Evolutionary conservation across 2,113 vertebrate genomes (phyloP), one percentile per base, ranked within the genome.

Genomic region (Microcebus jonahi): DNA sequence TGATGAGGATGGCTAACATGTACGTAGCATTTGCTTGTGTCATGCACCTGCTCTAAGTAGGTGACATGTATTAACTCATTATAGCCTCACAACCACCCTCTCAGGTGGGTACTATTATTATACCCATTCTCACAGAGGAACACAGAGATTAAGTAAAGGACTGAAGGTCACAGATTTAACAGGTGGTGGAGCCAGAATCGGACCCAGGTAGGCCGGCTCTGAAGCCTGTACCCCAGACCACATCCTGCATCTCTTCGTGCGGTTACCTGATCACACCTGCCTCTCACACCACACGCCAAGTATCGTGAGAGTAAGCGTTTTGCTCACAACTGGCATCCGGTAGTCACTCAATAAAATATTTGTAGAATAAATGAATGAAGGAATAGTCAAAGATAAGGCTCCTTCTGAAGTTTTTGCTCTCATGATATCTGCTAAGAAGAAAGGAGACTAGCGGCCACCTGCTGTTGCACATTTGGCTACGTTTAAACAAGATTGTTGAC

Each of bases 21-120:
- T 18, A 53, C 0, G 2, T 13, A 71, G 39, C 48, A 27, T 59
- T 42, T 67, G 21, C 39, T 21, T 23, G 27, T 12, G 1, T 42
- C 29, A 25, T 39, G 81, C 8, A 13, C 59, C 27, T 63, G 29
- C 4, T 59, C 27, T 13, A 48, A 65, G 48, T 50, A 42, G 10
- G 57, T 88, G 7, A 34, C 8, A 29, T 7, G 31, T 50, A 53
- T 34, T 55, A 50, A 67, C 48, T 75, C 55, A n/a, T 34, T 45
- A 18, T 27, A 53, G 15, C 53, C 14, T 45, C 25, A 68, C 29
- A 81, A 5, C 21, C 20, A 13, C 11, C 29, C 36, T 75, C 14
- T 7, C 8, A 80, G 21, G 48, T 15, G 57, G n/a, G 31, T 45
- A 4, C 15, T 59, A 2, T 20, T 31, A 48, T 27, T 20, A 68